phyloP scores from a whole-genome alignment of 2,888 invertebrate species.

The Sericinus montela region DNA sequence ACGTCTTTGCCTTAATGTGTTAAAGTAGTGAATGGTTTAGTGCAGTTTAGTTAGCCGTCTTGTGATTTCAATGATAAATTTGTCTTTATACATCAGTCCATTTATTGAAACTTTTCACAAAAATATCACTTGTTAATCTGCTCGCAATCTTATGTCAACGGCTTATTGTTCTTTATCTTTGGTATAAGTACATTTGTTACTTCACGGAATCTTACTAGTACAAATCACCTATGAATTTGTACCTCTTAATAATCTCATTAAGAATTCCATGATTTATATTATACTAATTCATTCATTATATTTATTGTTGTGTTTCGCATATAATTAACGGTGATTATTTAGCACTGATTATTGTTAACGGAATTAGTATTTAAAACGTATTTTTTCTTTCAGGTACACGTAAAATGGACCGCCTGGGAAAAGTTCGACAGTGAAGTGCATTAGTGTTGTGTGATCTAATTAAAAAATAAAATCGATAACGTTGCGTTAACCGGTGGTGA shows the following conservation, averaged over 20 bases:
- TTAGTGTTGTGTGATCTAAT: conserved; percentile 41
- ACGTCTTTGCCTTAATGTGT: too few species aligned
- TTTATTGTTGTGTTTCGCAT: too few species aligned
- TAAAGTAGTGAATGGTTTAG: background rate
- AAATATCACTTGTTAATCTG: conserved; percentile 12
- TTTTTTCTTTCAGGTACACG: conserved; percentile 56
- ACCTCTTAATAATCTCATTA: too few species aligned
- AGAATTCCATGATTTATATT: too few species aligned
- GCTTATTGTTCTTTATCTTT: conserved; percentile 17
- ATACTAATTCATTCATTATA: too few species aligned
- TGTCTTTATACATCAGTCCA: conserved; percentile 1
- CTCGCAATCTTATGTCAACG: conserved; percentile 18
- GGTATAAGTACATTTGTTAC: conserved; percentile 4
- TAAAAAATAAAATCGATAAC: conserved; percentile 16
- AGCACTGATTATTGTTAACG: too few species aligned
- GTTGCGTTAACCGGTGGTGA: conserved; percentile 14
- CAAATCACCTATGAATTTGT: background rate
- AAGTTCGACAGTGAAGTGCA: conserved; percentile 51
- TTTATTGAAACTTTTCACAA: conserved; percentile 16
- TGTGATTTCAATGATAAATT: conserved; percentile 10
- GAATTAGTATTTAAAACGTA: too few species aligned
- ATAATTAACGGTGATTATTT: too few species aligned
- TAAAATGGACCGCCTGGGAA: conserved; percentile 50
- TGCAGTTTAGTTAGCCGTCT: conserved; percentile 1
- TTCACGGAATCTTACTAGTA: conserved; percentile 7